Evolutionary conservation across 2,888 invertebrate genomes (phyloP).

Genomic region (Drosophila recens): DNA sequence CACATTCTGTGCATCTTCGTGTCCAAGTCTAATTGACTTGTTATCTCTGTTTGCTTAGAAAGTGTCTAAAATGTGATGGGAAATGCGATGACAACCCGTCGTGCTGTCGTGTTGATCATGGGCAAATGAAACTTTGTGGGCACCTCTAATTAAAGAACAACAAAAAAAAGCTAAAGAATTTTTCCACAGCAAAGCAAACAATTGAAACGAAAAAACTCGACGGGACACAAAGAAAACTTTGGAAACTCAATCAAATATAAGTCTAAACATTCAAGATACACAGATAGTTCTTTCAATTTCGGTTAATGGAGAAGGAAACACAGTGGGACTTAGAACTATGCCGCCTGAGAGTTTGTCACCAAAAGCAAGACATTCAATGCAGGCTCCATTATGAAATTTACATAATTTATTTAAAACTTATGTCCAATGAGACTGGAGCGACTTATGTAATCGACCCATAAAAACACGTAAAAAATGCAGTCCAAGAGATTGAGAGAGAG

Average conservation of each 20-base stretch:
- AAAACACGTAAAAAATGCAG: conserved; percentile 50
- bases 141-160: conserved; percentile 48
- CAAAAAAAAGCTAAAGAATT: conserved; percentile 38
- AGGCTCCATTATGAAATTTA: conserved; percentile 45
- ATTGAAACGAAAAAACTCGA: conserved; percentile 53
- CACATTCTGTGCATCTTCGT: conserved; percentile 34
- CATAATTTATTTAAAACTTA: conserved; percentile 64
- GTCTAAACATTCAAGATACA: conserved; percentile 14
- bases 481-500: conserved; percentile 15
- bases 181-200: conserved; percentile 54
- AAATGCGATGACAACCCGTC: conserved; percentile 41
- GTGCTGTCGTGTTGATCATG: conserved; percentile 28
- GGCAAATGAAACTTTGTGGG: conserved; percentile 22
- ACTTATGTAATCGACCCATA: conserved; percentile 61
- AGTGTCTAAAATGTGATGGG: conserved; percentile 39
- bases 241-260: conserved; percentile 49
- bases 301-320: conserved; percentile 2
- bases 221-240: conserved; percentile 33
- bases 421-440: conserved; percentile 45
- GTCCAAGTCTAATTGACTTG: conserved; percentile 52
- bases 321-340: conserved; percentile 54
- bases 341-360: conserved; percentile 39
- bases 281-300: conserved; percentile 17
- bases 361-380: conserved; percentile 38
- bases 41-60: conserved; percentile 58